phyloP scores from a whole-genome alignment of 2,113 vertebrate species.

The Synchiropus splendidus region DNA sequence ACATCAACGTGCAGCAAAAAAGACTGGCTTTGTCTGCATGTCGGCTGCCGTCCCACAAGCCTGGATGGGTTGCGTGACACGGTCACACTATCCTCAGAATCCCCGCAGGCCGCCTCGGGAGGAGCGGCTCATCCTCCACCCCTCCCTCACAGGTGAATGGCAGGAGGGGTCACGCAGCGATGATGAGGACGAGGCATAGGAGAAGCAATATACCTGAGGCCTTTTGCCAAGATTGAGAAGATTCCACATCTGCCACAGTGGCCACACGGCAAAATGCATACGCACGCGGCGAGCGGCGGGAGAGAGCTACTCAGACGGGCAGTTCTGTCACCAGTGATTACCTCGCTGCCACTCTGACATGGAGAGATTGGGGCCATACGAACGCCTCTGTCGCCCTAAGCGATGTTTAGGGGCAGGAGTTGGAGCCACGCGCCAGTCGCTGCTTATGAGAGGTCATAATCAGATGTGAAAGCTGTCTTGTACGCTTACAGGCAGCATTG shows the following conservation, averaged over 20 bases:
- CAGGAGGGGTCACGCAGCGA: slow-evolving; percentile 21
- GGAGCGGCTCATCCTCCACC: slow-evolving; percentile 43
- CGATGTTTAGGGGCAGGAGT: slow-evolving; percentile 55
- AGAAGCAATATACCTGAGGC: slow-evolving; percentile 36
- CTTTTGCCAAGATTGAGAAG: slow-evolving; percentile 32
- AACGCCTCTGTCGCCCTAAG: slow-evolving; percentile 53
- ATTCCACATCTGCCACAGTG: slow-evolving; percentile 32
- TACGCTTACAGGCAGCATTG: slow-evolving; percentile 57
- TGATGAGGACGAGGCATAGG: slow-evolving; percentile 15
- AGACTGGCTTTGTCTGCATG: slow-evolving; percentile 34
- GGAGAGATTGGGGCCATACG: slow-evolving; percentile 54
- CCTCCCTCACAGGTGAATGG: slow-evolving; percentile 41
- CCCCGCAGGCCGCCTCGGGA: slow-evolving; percentile 37
- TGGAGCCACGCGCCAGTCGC: slow-evolving; percentile 35
- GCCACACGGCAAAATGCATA: slow-evolving; percentile 30
- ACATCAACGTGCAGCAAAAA: slow-evolving; percentile 30
- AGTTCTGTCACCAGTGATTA: slow-evolving; percentile 56
- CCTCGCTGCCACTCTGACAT: slow-evolving; percentile 50
- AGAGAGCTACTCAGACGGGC: slow-evolving; percentile 48
- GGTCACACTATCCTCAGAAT: slow-evolving; percentile 38
- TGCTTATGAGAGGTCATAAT: slow-evolving; percentile 60
- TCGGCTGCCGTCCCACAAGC: slow-evolving; percentile 40
- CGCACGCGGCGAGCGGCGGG: slow-evolving; percentile 9
- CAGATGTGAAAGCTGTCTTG: slow-evolving; percentile 67
- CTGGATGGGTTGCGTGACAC: slow-evolving; percentile 41